Percentiles rank a stretch among this genome's conserved stretches.
Evolutionary conservation across 2,113 vertebrate species (phyloP).

Genomic region (Megaceryle torquata): DNA sequence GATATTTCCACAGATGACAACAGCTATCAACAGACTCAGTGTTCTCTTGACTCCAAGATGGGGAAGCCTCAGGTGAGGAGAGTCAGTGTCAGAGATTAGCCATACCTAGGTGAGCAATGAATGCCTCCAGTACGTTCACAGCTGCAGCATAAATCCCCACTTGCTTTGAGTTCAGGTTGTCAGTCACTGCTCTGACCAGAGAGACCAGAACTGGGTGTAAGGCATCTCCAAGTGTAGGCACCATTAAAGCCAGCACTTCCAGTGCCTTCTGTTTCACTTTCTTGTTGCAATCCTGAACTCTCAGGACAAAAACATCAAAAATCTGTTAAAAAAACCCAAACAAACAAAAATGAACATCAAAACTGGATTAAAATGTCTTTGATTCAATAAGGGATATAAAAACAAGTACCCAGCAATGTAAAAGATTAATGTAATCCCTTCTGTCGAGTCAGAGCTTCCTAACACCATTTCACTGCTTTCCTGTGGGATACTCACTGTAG

Average conservation of each 20-base stretch:
- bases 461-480: neutral
- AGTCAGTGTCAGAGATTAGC: neutral
- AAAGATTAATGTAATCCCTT: neutral
- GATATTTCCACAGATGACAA: neutral
- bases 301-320: constrained; percentile 70
- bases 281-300: constrained; percentile 74
- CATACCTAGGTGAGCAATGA: constrained; percentile 68
- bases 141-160: constrained; percentile 42
- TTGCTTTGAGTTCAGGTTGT: constrained; percentile 75
- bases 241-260: constrained; percentile 37
- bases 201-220: constrained; percentile 54
- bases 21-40: neutral
- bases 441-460: neutral
- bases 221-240: constrained; percentile 29
- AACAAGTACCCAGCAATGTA: neutral
- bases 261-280: constrained; percentile 72
- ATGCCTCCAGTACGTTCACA: constrained; percentile 6
- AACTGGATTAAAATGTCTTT: neutral
- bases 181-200: constrained; percentile 28
- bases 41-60: neutral
- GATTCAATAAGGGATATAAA: neutral
- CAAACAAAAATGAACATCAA: neutral
- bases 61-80: neutral
- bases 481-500: neutral
- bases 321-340: constrained; percentile 49